Evolutionary conservation across 2,113 vertebrate genomes (phyloP).

Genomic region (Astur gentilis): DNA sequence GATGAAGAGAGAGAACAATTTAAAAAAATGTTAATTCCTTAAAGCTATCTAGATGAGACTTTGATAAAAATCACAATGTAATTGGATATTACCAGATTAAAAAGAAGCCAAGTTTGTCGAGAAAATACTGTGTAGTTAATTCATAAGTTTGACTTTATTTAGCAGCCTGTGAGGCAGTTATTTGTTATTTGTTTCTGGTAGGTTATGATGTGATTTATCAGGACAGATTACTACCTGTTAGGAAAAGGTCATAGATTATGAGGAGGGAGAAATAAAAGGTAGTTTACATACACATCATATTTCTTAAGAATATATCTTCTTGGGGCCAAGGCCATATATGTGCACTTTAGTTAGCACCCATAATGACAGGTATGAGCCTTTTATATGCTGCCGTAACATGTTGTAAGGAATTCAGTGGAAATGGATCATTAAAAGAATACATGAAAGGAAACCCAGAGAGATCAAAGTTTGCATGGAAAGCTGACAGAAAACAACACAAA

Average conservation of each 20-base stretch:
- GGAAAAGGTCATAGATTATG: not conserved
- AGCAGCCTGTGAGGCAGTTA: not conserved
- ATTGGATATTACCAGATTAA: not conserved
- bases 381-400: not conserved
- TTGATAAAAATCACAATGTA: not conserved
- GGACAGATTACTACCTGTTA: not conserved
- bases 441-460: not conserved
- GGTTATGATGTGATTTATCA: not conserved
- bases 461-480: not conserved
- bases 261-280: not conserved
- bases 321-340: not conserved
- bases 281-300: not conserved
- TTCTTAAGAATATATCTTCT: not conserved
- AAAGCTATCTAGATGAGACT: not conserved
- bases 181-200: not conserved
- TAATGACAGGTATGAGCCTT: not conserved
- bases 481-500: not conserved
- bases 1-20: not conserved
- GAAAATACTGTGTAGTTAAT: not conserved
- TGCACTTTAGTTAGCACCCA: not conserved
- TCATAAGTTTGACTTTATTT: not conserved
- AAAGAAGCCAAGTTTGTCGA: not conserved
- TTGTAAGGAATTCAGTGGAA: not conserved
- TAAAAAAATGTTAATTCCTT: not conserved
- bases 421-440: not conserved